These are phyloP conservation scores for Nycticebus coucang DNA, from an alignment of 2,113 vertebrate genomes.

Conservation along the genomic window DNA sequence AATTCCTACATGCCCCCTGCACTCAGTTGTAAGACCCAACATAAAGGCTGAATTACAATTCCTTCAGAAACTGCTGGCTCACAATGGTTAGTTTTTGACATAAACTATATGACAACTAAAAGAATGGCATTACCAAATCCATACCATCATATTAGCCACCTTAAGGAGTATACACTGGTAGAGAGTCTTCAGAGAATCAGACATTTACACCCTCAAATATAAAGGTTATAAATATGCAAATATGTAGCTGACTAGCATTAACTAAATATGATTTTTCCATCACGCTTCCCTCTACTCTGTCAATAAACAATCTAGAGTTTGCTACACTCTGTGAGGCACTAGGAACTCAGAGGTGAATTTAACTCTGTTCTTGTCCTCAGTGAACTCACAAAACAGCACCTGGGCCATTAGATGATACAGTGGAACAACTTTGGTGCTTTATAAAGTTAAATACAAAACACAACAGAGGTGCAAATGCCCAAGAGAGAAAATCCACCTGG, in stretches of 20 bases:
- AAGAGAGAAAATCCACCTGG: not conserved
- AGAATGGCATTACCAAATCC: not conserved
- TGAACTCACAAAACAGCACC: not conserved
- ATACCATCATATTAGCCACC: not conserved
- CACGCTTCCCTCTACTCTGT: not conserved
- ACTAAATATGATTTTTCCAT: not conserved
- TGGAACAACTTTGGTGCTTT: not conserved
- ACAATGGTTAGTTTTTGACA: not conserved
- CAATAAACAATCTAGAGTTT: not conserved
- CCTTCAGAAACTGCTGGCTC: not conserved
- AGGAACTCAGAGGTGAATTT: slow-evolving; percentile 1
- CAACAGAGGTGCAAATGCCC: not conserved
- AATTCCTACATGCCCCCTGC: not conserved
- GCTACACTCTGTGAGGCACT: not conserved
- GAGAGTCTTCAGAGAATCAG: not conserved
- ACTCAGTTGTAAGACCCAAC: not conserved
- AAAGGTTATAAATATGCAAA: not conserved
- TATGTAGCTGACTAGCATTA: not conserved
- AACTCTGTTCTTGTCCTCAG: not conserved
- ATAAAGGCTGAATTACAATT: not conserved
- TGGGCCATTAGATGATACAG: not conserved
- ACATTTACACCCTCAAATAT: not conserved
- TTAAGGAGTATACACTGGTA: not conserved
- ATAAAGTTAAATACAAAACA: not conserved
- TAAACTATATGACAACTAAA: not conserved